Evolutionary conservation across 1,140 invertebrate genomes (phyloP), one percentile per base, ranked within the genome.

Genomic region (Drosophila repletoides): DNA sequence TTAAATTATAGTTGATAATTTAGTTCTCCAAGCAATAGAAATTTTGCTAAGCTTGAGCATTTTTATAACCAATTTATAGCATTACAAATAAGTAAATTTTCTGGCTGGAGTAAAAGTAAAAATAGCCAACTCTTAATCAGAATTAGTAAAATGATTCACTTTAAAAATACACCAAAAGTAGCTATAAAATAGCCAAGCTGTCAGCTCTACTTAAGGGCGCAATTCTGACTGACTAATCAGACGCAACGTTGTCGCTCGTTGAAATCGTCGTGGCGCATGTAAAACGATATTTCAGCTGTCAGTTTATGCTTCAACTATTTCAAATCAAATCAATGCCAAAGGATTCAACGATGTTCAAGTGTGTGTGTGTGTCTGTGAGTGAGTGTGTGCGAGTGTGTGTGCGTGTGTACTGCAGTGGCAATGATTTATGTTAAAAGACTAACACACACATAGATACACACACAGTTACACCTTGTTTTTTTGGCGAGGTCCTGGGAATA

Each of bases 221-320:
- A 56, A 34, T 51, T 22, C 55, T 76, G 65, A 71, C 69, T 81
- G 73, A 84, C 77, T 81, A 81, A 81, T 81, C 77, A 83, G 77
- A 80, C 55, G 72, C 46, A 53, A 67, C 68, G 69, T 55, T 77
- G 69, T 71, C 60, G 60, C 65, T 71, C 36, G 46, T 22, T 66
- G 38, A 29, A 31, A 10, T 48, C 55, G 41, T 45, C 55, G 49
- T 29, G 43, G 55, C 72, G 74, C 74, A 74, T 83, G 80, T 83
- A 83, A 83, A 79, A 49, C 79, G 79, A 83, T 84, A 83, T 83
- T 83, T 83, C 80, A 83, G 71, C 79, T 83, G 79, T 84, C 79
- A 83, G 60, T 83, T 83, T 76, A 84, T 84, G 79, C 70, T 79
- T 84, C 70, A 83, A 79, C 79, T 79, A 83, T 84, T 83, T 70